Conservation (phyloP, 2,113 vertebrate genomes). For the Sigmodon hispidus region DNA sequence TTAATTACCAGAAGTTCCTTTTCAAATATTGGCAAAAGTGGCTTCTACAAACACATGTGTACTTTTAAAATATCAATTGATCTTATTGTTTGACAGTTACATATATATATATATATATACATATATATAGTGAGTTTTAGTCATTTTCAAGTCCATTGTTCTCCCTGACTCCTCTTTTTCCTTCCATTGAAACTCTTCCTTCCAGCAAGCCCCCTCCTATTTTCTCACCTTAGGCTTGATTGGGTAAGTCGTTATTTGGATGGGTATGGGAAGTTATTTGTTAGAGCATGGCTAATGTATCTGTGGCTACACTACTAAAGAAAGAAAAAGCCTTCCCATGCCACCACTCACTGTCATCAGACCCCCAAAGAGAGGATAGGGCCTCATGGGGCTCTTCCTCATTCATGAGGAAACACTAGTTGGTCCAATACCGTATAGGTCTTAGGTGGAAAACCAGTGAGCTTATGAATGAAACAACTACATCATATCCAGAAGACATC, state of each 20-base stretch:
- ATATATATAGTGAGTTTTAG: background rate
- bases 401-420: background rate
- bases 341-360: background rate
- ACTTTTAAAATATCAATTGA: background rate
- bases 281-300: background rate
- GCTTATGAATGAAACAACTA: background rate
- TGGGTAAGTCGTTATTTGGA: background rate
- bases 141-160: background rate
- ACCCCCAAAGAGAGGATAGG: background rate
- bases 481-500: too few relatives aligned
- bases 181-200: background rate
- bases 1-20: background rate
- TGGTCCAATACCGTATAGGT: background rate
- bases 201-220: background rate
- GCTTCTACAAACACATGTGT: background rate
- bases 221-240: background rate
- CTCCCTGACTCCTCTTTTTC: background rate
- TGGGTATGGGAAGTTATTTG: background rate
- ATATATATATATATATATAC: background rate
- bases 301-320: background rate
- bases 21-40: background rate
- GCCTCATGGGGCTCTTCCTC: background rate
- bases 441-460: background rate
- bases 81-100: background rate
- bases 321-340: background rate